Conservation (phyloP, 2,888 invertebrate species). For the Rhagonycha lutea region DNA sequence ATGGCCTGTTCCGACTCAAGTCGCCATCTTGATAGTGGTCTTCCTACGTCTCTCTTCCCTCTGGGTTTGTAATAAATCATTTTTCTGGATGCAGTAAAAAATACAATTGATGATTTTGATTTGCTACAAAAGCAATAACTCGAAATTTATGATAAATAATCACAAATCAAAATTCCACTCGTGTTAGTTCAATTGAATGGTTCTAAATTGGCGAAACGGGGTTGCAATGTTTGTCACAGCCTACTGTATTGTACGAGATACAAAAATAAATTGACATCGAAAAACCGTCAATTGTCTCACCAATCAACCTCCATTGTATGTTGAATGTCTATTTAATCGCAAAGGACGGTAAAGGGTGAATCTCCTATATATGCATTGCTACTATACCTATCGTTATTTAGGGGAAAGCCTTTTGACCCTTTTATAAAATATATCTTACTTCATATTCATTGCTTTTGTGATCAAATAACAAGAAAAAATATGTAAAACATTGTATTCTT, state of each 20-base stretch:
- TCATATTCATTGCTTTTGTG: constrained; percentile 14
- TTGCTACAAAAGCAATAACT: constrained; percentile 38
- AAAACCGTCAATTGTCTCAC: constrained; percentile 57
- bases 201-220: constrained; percentile 52
- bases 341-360: constrained; percentile 46
- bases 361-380: constrained; percentile 15
- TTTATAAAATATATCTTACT: constrained; percentile 10
- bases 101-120: constrained; percentile 27
- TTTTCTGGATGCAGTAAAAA: not conserved
- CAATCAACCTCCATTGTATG: constrained; percentile 54
- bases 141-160: constrained; percentile 49
- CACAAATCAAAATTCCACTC: constrained; percentile 53
- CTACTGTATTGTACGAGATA: constrained; percentile 51
- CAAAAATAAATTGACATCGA: constrained; percentile 58
- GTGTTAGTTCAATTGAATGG: constrained; percentile 51
- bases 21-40: no score
- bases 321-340: constrained; percentile 54
- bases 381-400: constrained; percentile 24
- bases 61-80: no score
- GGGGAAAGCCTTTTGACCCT: constrained; percentile 26
- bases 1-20: no score
- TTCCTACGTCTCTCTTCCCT: no score
- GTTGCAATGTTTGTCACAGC: constrained; percentile 51
- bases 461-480: not conserved
- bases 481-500: not conserved